A percentile compares a stretch with the other conserved stretches of the same genome.
phyloP scores from a whole-genome alignment of 2,888 invertebrate species.

The Drosophila tripunctata region DNA sequence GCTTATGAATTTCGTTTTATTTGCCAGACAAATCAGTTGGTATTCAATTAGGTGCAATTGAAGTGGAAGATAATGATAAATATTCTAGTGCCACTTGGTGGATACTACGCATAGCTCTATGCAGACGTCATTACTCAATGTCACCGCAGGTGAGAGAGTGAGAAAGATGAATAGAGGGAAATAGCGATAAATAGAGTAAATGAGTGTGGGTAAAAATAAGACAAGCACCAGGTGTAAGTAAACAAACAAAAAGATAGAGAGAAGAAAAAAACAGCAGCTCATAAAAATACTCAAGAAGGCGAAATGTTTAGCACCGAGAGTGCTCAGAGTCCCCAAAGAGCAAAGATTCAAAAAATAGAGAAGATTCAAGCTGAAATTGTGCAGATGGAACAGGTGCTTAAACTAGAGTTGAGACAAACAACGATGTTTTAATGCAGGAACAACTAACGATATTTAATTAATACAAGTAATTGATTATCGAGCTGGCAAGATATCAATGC shows the following conservation, averaged over 20 bases:
- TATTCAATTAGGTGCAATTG: slow-evolving; percentile 26
- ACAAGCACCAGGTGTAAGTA: slow-evolving; percentile 62
- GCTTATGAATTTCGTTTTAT: not conserved
- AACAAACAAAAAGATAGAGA: slow-evolving; percentile 50
- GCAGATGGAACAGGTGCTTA: not conserved
- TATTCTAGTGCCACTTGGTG: not conserved
- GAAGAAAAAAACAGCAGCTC: too few species aligned
- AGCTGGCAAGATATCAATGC: too few species aligned
- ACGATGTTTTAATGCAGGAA: too few species aligned
- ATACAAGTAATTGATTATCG: too few species aligned
- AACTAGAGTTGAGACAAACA: not conserved
- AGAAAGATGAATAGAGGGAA: not conserved
- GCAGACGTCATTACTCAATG: slow-evolving; percentile 45
- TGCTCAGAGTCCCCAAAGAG: slow-evolving; percentile 25
- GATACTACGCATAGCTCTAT: slow-evolving; percentile 19
- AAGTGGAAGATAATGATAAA: not conserved
- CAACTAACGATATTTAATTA: too few species aligned
- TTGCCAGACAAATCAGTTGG: not conserved
- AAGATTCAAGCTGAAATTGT: too few species aligned
- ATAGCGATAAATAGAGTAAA: not conserved
- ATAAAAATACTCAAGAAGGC: slow-evolving; percentile 69
- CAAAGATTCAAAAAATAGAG: not conserved
- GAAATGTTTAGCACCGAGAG: slow-evolving; percentile 71
- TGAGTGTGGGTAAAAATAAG: slow-evolving; percentile 51
- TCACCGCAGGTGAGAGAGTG: slow-evolving; percentile 11